A percentile compares a stretch with the other conserved stretches of the same genome.
These are phyloP conservation scores for Lerista edwardsae DNA, from an alignment of 2,797 vertebrate species.

Conservation along the genomic window DNA sequence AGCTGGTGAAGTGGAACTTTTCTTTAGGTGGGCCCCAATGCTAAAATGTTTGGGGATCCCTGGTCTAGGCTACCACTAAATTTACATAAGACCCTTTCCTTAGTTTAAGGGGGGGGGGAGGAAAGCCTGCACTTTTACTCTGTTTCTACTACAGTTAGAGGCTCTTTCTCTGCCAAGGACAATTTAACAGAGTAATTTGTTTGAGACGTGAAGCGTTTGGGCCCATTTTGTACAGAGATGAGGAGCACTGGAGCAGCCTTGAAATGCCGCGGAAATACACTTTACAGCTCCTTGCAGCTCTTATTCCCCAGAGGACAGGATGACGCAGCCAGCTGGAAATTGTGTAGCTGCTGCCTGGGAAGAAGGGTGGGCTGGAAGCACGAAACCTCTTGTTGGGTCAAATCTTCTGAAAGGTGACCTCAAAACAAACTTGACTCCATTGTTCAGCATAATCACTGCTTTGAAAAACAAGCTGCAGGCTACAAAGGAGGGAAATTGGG, in stretches of 20 bases:
- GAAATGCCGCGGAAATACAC: constrained; percentile 51
- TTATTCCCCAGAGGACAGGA: constrained; percentile 53
- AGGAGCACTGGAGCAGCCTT: constrained; percentile 45
- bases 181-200: constrained; percentile 71
- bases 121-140: constrained; percentile 56
- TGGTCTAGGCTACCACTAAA: neutral
- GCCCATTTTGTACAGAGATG: constrained; percentile 55
- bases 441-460: constrained; percentile 64
- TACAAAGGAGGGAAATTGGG: constrained; percentile 43
- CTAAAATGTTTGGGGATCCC: too few relatives aligned
- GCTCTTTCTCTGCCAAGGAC: constrained; percentile 62
- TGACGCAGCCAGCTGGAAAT: constrained; percentile 47
- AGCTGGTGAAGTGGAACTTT: too few relatives aligned
- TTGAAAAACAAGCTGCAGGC: constrained; percentile 54
- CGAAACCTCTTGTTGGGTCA: constrained; percentile 23
- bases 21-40: too few relatives aligned
- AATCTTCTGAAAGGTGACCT: constrained; percentile 54
- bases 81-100: constrained; percentile 24
- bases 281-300: constrained; percentile 44
- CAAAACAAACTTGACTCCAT: constrained; percentile 51
- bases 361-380: constrained; percentile 19
- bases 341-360: constrained; percentile 22
- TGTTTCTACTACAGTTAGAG: constrained; percentile 54
- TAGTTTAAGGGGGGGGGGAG: constrained; percentile 32
- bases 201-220: constrained; percentile 65